Percentiles rank a stretch among this genome's conserved stretches.
phyloP scores from a whole-genome alignment of 64 coral and sea anemone genomes.

The Catalaphyllia jardinei region DNA sequence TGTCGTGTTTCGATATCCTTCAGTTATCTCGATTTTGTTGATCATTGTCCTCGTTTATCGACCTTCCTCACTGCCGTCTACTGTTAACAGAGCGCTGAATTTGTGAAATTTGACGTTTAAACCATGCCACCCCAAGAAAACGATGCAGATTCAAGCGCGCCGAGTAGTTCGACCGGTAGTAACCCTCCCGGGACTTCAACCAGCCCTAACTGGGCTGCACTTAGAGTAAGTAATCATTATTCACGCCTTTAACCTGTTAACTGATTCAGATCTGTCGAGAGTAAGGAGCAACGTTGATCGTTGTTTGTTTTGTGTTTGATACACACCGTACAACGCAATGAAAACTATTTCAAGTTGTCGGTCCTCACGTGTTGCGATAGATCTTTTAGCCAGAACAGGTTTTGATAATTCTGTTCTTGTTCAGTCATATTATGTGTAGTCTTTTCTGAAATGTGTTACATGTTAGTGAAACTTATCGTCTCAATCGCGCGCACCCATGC shows the following conservation, averaged over 20 bases:
- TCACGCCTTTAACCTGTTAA: neutral
- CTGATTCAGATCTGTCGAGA: neutral
- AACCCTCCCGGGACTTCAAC: neutral
- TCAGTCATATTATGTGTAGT: no score
- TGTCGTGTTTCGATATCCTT: neutral
- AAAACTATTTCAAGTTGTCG: neutral
- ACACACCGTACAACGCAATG: neutral
- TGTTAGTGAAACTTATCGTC: no score
- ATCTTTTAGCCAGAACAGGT: neutral
- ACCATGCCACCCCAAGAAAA: slow-evolving; percentile 66
- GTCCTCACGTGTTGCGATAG: neutral
- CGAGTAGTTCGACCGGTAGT: neutral
- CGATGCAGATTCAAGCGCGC: neutral
- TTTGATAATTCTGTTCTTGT: no score
- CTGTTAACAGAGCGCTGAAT: neutral
- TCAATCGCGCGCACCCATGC: neutral
- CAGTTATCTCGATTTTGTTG: neutral
- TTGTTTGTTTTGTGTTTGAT: neutral
- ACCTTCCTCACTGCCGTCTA: neutral
- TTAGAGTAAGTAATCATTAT: slow-evolving; percentile 48
- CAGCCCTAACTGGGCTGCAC: slow-evolving; percentile 58
- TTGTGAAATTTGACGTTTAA: neutral
- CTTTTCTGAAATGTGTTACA: no score
- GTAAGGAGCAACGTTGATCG: neutral
- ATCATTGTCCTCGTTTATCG: neutral